phyloP scores from a whole-genome alignment of 2,888 invertebrate genomes.

The Stenurella melanura region DNA sequence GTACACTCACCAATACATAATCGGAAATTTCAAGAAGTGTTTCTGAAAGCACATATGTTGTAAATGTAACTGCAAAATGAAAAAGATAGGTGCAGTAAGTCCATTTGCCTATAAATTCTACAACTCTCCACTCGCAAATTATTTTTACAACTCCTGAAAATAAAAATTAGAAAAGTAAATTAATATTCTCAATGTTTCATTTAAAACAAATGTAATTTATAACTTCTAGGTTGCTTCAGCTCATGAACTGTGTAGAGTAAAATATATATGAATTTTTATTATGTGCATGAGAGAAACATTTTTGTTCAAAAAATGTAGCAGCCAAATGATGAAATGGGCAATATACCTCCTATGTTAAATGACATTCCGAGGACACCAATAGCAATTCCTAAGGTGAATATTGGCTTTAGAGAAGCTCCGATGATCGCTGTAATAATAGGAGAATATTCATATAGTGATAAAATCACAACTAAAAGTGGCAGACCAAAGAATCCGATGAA shows the following conservation, averaged over 20 bases:
- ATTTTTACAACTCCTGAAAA: conserved; percentile 33
- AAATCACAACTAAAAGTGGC: background rate
- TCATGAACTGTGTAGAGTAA: too few species aligned
- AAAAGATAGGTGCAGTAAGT: conserved; percentile 32
- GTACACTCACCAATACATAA: conserved; percentile 22
- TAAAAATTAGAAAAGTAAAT: background rate
- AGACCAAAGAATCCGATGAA: conserved; percentile 8
- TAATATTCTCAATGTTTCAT: too few species aligned
- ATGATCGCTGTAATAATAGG: conserved; percentile 9
- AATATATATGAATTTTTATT: too few species aligned
- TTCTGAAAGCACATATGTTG: background rate
- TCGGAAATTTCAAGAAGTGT: conserved; percentile 12
- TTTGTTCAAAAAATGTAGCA: too few species aligned
- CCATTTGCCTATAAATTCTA: conserved; percentile 33
- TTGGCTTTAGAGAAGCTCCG: conserved; percentile 20
- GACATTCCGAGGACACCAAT: conserved; percentile 28
- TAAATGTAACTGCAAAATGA: conserved; percentile 24
- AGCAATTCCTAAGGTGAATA: conserved; percentile 29
- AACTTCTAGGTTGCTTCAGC: too few species aligned
- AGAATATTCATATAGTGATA: conserved; percentile 23
- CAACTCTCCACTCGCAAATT: conserved; percentile 25
- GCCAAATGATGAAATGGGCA: too few species aligned
- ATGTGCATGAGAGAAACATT: too few species aligned
- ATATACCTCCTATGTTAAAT: conserved; percentile 26
- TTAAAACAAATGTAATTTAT: too few species aligned